Conservation (phyloP, 23 tunicate genomes). For the Ciona savignyi region DNA sequence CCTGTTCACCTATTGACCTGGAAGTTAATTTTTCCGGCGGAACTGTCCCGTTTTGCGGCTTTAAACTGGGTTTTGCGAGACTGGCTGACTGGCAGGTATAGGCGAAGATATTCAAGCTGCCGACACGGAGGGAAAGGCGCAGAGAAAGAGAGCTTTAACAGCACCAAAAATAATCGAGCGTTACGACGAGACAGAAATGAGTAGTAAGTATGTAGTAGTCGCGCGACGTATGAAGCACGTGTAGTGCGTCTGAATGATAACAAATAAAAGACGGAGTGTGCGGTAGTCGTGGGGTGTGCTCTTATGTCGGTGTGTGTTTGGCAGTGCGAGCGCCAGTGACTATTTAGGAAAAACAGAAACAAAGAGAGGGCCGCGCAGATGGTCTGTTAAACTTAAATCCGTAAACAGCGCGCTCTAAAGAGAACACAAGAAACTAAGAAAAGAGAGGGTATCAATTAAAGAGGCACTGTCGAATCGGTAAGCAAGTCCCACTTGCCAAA, state of each 20-base stretch:
- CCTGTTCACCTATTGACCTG: not conserved
- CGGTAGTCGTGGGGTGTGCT: constrained; percentile 13
- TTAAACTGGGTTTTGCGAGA: not conserved
- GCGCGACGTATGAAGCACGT: constrained; percentile 24
- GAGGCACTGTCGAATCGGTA: constrained; percentile 29
- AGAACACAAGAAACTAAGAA: constrained; percentile 26
- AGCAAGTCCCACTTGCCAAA: not conserved
- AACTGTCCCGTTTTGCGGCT: not conserved
- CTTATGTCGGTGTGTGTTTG: constrained; percentile 50
- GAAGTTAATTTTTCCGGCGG: not conserved
- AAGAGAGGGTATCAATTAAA: constrained; percentile 36
- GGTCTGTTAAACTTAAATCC: constrained; percentile 1
- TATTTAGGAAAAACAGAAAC: constrained; percentile 64
- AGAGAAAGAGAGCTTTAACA: constrained; percentile 76
- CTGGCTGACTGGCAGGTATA: not conserved
- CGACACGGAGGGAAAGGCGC: constrained; percentile 8
- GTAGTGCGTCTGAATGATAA: not conserved
- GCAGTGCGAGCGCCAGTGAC: constrained; percentile 67
- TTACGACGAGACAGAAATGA: constrained; percentile 93
- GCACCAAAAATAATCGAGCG: constrained; percentile 97
- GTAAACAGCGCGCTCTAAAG: not conserved
- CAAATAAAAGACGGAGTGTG: not conserved
- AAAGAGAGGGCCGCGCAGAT: constrained; percentile 29
- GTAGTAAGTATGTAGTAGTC: constrained; percentile 81
- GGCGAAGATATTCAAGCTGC: too few relatives aligned